Percentiles rank a stretch among this genome's conserved stretches.
phyloP scores from a whole-genome alignment of 1,140 invertebrate genomes.

The Dinothrombium tinctorium region DNA sequence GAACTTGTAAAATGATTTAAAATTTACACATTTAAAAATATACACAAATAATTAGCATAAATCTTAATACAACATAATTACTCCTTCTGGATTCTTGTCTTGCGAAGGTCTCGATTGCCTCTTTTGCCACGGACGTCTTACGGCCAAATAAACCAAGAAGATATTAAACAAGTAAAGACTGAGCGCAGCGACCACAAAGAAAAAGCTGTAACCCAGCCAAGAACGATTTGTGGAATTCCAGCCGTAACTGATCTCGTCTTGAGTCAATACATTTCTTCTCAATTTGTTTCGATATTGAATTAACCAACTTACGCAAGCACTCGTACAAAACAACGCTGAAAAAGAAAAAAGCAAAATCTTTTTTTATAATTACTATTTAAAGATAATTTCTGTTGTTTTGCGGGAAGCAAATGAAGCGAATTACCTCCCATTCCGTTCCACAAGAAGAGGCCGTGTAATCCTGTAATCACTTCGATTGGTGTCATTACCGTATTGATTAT shows the following conservation, averaged over 20 bases:
- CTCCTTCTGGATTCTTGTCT: constrained; percentile 55
- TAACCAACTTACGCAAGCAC: constrained; percentile 42
- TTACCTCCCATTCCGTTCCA: constrained; percentile 50
- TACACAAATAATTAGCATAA: too few species aligned
- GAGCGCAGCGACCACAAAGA: constrained; percentile 45
- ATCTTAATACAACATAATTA: constrained; percentile 51
- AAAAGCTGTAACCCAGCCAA: constrained; percentile 49
- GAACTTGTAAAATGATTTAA: too few species aligned
- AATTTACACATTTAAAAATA: too few species aligned
- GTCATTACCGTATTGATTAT: constrained; percentile 49
- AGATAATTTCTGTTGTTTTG: not conserved
- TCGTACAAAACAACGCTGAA: constrained; percentile 40
- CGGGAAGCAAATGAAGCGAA: constrained; percentile 17
- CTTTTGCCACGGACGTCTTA: constrained; percentile 32
- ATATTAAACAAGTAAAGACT: constrained; percentile 46
- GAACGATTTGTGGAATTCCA: constrained; percentile 45
- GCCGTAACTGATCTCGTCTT: constrained; percentile 40
- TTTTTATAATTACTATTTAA: not conserved
- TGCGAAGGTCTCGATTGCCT: constrained; percentile 25
- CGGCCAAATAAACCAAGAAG: constrained; percentile 42
- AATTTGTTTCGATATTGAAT: constrained; percentile 45
- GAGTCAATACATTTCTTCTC: constrained; percentile 45
- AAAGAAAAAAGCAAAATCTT: not conserved
- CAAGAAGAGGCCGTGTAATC: constrained; percentile 47
- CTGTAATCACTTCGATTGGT: constrained; percentile 41